These are phyloP conservation scores for Mirza zaza DNA, from an alignment of 2,113 vertebrate genomes.

Conservation along the genomic window DNA sequence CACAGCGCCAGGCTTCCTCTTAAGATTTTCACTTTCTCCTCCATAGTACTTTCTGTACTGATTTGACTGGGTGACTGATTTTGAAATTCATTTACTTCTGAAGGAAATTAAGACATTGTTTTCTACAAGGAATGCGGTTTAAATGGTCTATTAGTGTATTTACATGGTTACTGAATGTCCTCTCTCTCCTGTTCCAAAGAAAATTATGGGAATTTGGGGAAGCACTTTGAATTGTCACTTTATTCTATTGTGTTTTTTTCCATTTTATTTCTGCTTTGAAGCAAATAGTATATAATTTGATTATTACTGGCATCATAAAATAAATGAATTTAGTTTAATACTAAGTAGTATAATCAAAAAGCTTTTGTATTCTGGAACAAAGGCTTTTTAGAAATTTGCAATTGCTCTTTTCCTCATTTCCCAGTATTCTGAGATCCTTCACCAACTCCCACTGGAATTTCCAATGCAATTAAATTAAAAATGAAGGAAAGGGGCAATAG, in stretches of 20 bases:
- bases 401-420: neutral
- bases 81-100: neutral
- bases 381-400: neutral
- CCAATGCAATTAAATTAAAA: neutral
- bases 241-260: neutral
- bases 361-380: neutral
- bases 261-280: neutral
- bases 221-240: neutral
- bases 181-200: neutral
- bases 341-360: neutral
- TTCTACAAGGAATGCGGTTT: neutral
- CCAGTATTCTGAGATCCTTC: neutral
- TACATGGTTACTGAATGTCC: neutral
- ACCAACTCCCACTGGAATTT: neutral
- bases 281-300: neutral
- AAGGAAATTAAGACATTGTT: neutral
- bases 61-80: neutral
- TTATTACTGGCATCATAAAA: neutral
- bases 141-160: neutral
- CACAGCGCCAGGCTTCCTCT: neutral
- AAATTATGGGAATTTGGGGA: neutral
- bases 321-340: neutral
- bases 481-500: neutral
- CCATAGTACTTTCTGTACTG: neutral
- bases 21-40: neutral